Conservation (phyloP, 64 coral and sea anemone genomes). For the Porites australiensis region DNA sequence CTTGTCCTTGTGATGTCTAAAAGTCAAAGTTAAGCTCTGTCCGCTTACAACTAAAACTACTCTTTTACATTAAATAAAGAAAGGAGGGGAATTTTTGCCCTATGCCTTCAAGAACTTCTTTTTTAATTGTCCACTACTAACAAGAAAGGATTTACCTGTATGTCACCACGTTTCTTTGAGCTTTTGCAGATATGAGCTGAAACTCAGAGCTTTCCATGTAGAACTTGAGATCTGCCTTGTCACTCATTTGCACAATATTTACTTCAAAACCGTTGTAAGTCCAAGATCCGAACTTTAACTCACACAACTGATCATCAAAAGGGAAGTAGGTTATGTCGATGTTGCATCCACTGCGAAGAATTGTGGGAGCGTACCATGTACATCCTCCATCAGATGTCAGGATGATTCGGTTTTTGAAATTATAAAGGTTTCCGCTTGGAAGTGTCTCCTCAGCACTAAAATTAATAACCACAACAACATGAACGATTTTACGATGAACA, state of each 20-base stretch:
- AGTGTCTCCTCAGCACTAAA: constrained; percentile 84
- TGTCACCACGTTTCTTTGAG: constrained; percentile 76
- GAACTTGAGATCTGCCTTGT: constrained; percentile 76
- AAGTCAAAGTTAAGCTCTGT: no score
- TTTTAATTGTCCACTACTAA: background rate
- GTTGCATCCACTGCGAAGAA: constrained; percentile 85
- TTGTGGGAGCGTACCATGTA: constrained; percentile 90
- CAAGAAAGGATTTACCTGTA: constrained; percentile 76
- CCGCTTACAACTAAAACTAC: no score
- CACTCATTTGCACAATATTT: constrained; percentile 81
- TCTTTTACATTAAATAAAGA: no score
- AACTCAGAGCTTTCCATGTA: constrained; percentile 97
- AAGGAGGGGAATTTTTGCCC: background rate
- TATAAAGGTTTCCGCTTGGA: constrained; percentile 85
- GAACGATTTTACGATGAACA: background rate
- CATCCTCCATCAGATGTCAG: constrained; percentile 74
- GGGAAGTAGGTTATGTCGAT: constrained; percentile 96
- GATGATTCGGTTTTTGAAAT: constrained; percentile 87
- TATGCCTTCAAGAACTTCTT: background rate
- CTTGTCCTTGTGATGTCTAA: no score
- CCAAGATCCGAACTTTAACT: constrained; percentile 96
- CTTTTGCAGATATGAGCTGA: constrained; percentile 80
- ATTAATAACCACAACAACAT: background rate
- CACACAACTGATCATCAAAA: constrained; percentile 90
- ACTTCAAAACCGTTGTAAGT: constrained; percentile 86